phyloP scores from a whole-genome alignment of 1,140 invertebrate genomes.

The Bombyx mori region DNA sequence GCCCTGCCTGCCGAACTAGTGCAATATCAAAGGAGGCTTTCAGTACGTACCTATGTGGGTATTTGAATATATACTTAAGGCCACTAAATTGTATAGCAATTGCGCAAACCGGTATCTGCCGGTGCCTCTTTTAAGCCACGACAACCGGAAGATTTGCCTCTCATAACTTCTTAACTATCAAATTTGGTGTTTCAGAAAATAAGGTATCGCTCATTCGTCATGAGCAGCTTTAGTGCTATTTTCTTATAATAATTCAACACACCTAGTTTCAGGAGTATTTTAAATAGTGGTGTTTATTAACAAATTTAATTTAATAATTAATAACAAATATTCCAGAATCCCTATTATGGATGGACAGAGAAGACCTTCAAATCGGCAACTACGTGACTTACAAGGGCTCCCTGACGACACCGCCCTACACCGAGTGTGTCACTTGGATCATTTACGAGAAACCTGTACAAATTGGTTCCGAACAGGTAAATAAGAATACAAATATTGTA shows the following conservation, averaged over 20 bases:
- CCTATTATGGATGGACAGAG: conserved; percentile 51
- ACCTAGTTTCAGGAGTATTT: neutral
- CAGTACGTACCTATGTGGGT: no score
- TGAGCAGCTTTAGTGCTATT: neutral
- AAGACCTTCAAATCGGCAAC: conserved; percentile 43
- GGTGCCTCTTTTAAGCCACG: no score
- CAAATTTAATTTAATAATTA: neutral
- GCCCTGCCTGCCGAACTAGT: no score
- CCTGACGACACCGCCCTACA: conserved; percentile 86
- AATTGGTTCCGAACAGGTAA: conserved; percentile 81
- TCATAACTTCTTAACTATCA: no score
- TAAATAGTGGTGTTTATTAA: neutral
- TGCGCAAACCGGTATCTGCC: no score
- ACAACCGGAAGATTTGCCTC: no score
- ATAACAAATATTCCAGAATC: conserved; percentile 38
- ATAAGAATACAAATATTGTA: no score
- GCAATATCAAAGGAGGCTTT: no score
- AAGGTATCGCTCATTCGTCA: neutral
- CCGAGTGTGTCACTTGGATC: conserved; percentile 87
- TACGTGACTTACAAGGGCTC: conserved; percentile 85
- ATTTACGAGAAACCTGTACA: conserved; percentile 80
- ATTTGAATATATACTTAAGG: no score
- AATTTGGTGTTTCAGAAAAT: no score
- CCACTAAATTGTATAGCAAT: no score
- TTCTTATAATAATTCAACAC: neutral